Base-by-base conservation (phyloP, 92 coral and sea anemone genomes). In the Siderastrea siderea region DNA sequence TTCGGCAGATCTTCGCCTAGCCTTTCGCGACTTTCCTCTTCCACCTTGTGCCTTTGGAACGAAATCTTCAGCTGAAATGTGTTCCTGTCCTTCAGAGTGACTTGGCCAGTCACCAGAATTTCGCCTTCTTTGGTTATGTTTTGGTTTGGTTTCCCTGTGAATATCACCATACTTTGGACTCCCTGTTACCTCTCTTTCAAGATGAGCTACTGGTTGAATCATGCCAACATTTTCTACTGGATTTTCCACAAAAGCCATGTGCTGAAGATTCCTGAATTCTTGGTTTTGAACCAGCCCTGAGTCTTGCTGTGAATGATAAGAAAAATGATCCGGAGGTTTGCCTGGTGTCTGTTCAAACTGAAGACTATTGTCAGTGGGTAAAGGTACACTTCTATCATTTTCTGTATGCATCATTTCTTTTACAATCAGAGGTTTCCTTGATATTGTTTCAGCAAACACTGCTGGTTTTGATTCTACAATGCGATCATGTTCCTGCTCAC, bases 401-500 rank as follows among this genome's bases (percentile, higher is more conserved):
- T 79, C 83, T 49, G 10, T 47, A 8, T 63, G 26, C 57, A 14
- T n/a, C 47, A 48, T 71, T 60, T 83, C 89, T 19, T 91, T 75
- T 51, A 62, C 76, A 63, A 70, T 45, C 4, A 47, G 68, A 54
- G 80, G 45, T 64, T 63, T 54, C 59, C 78, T 77, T 50, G 19
- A 47, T 53, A 12, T 13, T 5, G 13, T 44, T 10, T 65, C 87
- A 17, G n/a, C 47, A 45, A n/a, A 8, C 17, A 49, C 86, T 8
- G 8, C 61, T 79, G 74, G 62, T 46, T 49, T 76, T 73, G 66
- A 53, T 46, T 77, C 78, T 87, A 47, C 64, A 57, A 57, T 48
- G 50, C 48, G 79, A 19, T 77, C 83, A 9, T 91, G 91, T 64
- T 81, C 88, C 61, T 88, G 99, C 82, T 91, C 97, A 78, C 58